These are phyloP conservation scores for Rhynchophorus ferrugineus DNA, from an alignment of 1,140 invertebrate genomes.

Conservation along the genomic window DNA sequence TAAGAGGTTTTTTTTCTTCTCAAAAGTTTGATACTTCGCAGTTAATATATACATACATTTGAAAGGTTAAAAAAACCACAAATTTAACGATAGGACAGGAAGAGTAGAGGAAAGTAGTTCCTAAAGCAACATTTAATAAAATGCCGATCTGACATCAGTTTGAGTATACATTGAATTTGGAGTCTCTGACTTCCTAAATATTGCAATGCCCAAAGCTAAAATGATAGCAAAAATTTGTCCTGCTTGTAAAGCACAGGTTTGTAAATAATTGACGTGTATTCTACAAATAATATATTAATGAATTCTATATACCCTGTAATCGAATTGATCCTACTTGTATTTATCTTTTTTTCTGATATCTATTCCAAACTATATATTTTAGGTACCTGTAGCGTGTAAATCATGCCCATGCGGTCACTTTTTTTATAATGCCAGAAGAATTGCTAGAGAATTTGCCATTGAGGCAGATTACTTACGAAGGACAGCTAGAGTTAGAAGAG, in stretches of 20 bases:
- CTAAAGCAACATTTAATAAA: no score
- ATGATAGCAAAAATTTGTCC: constrained; percentile 24
- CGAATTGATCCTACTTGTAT: no score
- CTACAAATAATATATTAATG: not conserved
- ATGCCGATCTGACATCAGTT: no score
- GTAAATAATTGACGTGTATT: not conserved
- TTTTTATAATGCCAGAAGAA: constrained; percentile 63
- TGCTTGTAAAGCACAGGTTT: constrained; percentile 19
- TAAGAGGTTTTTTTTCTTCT: no score
- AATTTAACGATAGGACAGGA: no score
- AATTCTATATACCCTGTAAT: not conserved
- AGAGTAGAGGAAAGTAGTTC: no score
- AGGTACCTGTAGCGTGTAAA: constrained; percentile 76
- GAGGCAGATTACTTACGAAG: constrained; percentile 49
- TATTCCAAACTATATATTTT: constrained; percentile 14
- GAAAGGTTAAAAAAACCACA: no score
- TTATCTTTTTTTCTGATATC: constrained; percentile 1
- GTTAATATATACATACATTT: no score
- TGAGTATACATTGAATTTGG: no score
- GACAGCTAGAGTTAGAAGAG: constrained; percentile 65
- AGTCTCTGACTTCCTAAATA: no score
- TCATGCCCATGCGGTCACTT: constrained; percentile 71
- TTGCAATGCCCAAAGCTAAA: constrained; percentile 17
- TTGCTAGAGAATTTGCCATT: constrained; percentile 39
- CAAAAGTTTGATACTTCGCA: no score